These are phyloP conservation scores for Tichodroma muraria DNA, from an alignment of 2,113 vertebrate genomes.

Conservation along the genomic window DNA sequence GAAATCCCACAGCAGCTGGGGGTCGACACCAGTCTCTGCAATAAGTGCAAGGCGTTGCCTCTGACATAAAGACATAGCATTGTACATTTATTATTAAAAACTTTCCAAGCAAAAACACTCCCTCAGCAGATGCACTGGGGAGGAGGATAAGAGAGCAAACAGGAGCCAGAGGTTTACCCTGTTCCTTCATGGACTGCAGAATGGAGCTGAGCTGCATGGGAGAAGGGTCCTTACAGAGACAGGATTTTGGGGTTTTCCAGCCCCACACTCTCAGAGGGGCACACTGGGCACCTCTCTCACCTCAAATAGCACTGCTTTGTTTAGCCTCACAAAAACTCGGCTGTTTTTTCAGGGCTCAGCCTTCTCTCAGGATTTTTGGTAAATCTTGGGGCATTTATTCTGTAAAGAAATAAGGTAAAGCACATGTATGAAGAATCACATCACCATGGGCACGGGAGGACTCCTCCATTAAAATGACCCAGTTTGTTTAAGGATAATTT, in stretches of 20 bases:
- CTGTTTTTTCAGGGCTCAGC: background rate
- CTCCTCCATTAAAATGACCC: background rate
- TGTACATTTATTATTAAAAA: background rate
- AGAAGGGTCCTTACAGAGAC: background rate
- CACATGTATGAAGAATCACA: background rate
- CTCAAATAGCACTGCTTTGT: background rate
- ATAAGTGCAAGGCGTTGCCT: background rate
- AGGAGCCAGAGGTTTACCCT: background rate
- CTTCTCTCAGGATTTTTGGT: background rate
- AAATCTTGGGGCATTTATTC: background rate
- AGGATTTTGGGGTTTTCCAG: background rate
- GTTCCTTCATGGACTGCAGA: background rate
- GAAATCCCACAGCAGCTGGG: background rate
- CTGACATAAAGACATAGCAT: background rate
- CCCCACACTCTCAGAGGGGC: background rate
- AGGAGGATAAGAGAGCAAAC: background rate
- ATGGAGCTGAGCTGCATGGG: background rate
- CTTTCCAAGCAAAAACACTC: background rate
- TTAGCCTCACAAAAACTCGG: background rate
- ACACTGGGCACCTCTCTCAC: background rate
- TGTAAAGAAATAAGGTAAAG: background rate
- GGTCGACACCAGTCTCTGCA: background rate
- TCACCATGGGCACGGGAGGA: accelerated
- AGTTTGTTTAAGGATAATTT: background rate
- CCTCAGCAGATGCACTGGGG: background rate